A percentile compares a stretch with the other conserved stretches of the same genome.
phyloP scores from a whole-genome alignment of 2,888 invertebrate species.

The Orchesellides sinensis region DNA sequence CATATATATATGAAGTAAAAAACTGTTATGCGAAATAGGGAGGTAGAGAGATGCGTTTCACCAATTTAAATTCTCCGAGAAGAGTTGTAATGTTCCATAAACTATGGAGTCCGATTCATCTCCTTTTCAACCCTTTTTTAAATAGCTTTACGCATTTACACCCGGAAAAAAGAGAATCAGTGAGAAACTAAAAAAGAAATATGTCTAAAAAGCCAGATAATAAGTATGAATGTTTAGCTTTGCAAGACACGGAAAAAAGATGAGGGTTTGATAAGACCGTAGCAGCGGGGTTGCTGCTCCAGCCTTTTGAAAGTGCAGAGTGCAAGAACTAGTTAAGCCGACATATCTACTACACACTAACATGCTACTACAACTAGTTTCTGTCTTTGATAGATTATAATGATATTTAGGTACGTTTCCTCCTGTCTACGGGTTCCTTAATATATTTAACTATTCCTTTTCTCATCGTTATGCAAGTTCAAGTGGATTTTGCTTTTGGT shows the following conservation, averaged over 20 bases:
- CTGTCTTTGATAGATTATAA: too few species aligned
- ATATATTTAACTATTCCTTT: slow-evolving; percentile 17
- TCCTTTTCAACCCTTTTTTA: slow-evolving; percentile 6
- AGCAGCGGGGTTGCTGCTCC: slow-evolving; percentile 6
- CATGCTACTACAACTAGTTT: too few species aligned
- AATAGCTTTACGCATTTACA: slow-evolving; percentile 18
- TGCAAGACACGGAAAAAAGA: slow-evolving; percentile 4
- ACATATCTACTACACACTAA: too few species aligned
- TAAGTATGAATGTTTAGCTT: background rate
- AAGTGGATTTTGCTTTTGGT: background rate
- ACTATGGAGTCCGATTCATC: slow-evolving; percentile 13
- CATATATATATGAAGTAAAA: background rate
- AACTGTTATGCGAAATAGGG: background rate
- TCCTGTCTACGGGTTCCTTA: background rate
- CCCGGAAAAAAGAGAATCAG: background rate
- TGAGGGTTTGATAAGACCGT: slow-evolving; percentile 14
- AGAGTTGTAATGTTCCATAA: slow-evolving; percentile 10
- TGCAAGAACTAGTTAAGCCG: too few species aligned
- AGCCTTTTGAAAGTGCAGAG: too few species aligned
- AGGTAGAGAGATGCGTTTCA: background rate
- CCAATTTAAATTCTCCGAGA: background rate
- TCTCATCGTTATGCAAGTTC: background rate
- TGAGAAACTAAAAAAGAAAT: background rate
- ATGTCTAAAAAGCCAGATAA: background rate
- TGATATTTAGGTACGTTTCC: too few species aligned